Evolutionary conservation across 1,140 invertebrate species (phyloP), one percentile per base, ranked within the genome.

Genomic region (Euura saliciscinereae): DNA sequence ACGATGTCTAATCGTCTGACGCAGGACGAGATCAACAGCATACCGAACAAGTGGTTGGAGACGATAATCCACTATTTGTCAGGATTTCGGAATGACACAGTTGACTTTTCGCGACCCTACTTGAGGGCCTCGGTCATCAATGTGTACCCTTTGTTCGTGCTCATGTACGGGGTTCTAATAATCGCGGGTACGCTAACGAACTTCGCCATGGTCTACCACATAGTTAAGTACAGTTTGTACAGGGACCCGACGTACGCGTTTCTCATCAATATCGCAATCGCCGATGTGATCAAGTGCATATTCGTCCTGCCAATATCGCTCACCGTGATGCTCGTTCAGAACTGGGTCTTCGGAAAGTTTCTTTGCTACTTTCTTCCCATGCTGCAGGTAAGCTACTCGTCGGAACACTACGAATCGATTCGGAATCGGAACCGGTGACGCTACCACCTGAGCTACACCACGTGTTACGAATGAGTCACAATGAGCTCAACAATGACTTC

Each of bases 321-420:
- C 68, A 90, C 91, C 71, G 91, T 93, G 45, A 85, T 94, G 74
- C 87, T 94, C 2, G 84, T 94, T 46, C 90, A 93, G 76, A 94
- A 94, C 81, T 94, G 93, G 93, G 88, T 94, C 65, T 92, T 93
- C 74, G 93, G 93, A 5, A 90, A 92, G 73, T 91, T 94, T 76
- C 79, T 94, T n/a, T 94, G 93, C 82, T 93, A 91, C 78, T 92
- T 93, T 79, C 77, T 94, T 66, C 93, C 93, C 0, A 94, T 94
- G 91, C 79, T 94, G 71, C 93, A 94, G 88, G 91, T 92, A 80
- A 84, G 88, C n/a, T n/a, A n/a, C n/a, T n/a, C n/a, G n/a, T n/a
- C n/a, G n/a, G n/a, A n/a, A n/a, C n/a, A n/a, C n/a, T n/a, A n/a
- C n/a, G n/a, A n/a, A n/a, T n/a, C n/a, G n/a, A n/a, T n/a, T n/a